Conservation (phyloP, 2,888 invertebrate species). For the Hirtodrosophila confusa region DNA sequence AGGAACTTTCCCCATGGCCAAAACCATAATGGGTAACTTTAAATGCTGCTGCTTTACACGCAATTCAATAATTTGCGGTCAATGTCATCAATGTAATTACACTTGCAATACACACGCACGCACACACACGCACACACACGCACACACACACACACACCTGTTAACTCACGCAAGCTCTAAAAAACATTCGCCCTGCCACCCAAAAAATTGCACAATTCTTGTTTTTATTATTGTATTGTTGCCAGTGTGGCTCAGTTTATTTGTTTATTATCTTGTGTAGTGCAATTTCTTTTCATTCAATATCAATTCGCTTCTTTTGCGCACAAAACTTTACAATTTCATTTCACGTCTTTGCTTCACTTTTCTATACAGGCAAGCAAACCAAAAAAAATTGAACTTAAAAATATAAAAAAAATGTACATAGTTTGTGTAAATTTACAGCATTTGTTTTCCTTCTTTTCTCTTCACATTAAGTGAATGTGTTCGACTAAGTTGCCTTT, state of each 20-base stretch:
- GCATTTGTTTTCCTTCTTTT: conserved; percentile 23
- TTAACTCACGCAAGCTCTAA: neutral
- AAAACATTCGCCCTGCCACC: conserved; percentile 1
- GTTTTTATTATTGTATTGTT: conserved; percentile 14
- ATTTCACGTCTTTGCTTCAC: conserved; percentile 34
- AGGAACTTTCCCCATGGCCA: conserved; percentile 4
- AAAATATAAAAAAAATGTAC: conserved; percentile 40
- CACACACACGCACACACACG: neutral
- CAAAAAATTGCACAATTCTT: conserved; percentile 6
- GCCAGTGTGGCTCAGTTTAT: conserved; percentile 40
- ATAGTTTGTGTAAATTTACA: conserved; percentile 41
- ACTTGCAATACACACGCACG: conserved; percentile 8
- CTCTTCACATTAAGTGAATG: conserved; percentile 13
- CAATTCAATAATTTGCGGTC: conserved; percentile 70
- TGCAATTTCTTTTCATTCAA: conserved; percentile 52
- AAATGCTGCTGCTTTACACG: conserved; percentile 50
- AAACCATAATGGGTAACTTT: conserved; percentile 38
- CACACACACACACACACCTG: neutral
- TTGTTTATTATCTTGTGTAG: conserved; percentile 33
- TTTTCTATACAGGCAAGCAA: conserved; percentile 31
- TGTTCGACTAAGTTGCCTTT: conserved; percentile 19
- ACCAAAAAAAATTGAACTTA: conserved; percentile 33
- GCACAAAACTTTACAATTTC: conserved; percentile 48
- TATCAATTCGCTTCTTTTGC: conserved; percentile 47
- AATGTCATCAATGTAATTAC: conserved; percentile 56